Evolutionary conservation across 2,888 invertebrate genomes (phyloP).

Genomic region (Slavum lentiscoides): DNA sequence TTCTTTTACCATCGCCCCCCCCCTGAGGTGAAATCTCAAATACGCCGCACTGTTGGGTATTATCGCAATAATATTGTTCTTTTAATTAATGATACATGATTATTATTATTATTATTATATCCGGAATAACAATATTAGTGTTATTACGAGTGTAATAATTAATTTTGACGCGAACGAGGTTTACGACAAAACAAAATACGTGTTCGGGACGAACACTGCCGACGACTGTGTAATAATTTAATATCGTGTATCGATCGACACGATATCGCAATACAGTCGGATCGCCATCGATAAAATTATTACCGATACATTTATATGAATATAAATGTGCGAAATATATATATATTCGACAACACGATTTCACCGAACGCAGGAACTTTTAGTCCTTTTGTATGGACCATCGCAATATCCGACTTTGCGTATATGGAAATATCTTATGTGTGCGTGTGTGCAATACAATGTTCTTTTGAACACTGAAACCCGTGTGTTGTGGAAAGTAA

Average conservation of each 20-base stretch:
- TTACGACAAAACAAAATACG: too few species aligned
- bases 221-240: background rate
- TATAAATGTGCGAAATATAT: background rate
- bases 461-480: slow-evolving; percentile 11
- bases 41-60: too few species aligned
- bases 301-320: background rate
- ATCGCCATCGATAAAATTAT: background rate
- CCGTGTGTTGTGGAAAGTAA: slow-evolving; percentile 18
- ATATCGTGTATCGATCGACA: background rate
- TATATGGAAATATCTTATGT: background rate
- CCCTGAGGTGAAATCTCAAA: too few species aligned
- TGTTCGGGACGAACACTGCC: background rate
- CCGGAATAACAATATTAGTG: too few species aligned
- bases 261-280: background rate
- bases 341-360: background rate
- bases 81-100: too few species aligned
- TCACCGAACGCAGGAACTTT: background rate
- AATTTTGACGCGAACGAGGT: too few species aligned
- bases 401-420: background rate
- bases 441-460: background rate
- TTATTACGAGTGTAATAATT: too few species aligned
- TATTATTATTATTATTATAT: too few species aligned
- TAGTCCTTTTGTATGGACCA: background rate
- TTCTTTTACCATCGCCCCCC: too few species aligned
- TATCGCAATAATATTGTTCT: too few species aligned